A percentile compares a stretch with the other conserved stretches of the same genome.
These are phyloP conservation scores for Hirtodrosophila trivittata DNA, from an alignment of 2,888 invertebrate genomes.

Conservation along the genomic window DNA sequence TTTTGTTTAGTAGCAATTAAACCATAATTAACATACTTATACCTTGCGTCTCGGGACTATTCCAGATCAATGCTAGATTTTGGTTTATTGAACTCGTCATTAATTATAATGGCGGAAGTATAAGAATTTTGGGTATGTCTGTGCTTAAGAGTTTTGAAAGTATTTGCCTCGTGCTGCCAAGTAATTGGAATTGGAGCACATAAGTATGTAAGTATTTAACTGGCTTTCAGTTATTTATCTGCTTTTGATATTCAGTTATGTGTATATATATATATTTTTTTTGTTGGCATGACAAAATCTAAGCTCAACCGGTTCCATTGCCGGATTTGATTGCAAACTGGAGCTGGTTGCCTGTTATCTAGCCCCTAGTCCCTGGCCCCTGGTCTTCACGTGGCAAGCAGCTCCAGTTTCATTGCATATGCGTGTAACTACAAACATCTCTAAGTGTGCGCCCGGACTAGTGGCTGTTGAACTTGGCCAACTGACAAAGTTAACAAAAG, in stretches of 20 bases:
- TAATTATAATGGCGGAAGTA: neutral
- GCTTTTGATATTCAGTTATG: neutral
- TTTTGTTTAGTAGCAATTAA: neutral
- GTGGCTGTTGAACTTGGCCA: slow-evolving; percentile 49
- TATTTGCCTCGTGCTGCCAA: slow-evolving; percentile 1
- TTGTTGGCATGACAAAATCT: slow-evolving; percentile 29
- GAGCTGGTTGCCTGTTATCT: slow-evolving; percentile 22
- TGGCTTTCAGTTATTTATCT: slow-evolving; percentile 23
- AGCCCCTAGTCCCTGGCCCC: neutral
- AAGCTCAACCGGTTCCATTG: slow-evolving; percentile 41
- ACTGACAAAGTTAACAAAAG: slow-evolving; percentile 21
- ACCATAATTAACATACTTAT: too few species aligned
- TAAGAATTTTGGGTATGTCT: slow-evolving; percentile 13
- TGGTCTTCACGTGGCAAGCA: slow-evolving; percentile 27
- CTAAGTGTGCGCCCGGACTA: slow-evolving; percentile 3
- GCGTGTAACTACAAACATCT: neutral
- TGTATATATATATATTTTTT: neutral
- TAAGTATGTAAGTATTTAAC: slow-evolving; percentile 13
- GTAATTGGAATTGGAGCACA: slow-evolving; percentile 42
- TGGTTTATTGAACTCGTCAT: too few species aligned
- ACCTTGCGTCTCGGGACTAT: too few species aligned
- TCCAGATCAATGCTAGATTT: too few species aligned
- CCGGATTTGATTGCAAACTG: slow-evolving; percentile 48
- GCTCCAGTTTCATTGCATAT: slow-evolving; percentile 33
- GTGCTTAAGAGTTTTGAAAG: slow-evolving; percentile 9